A percentile compares a stretch with the other conserved stretches of the same genome.
Conservation (phyloP, 2,888 invertebrate species). For the Stratiomys singularior region DNA sequence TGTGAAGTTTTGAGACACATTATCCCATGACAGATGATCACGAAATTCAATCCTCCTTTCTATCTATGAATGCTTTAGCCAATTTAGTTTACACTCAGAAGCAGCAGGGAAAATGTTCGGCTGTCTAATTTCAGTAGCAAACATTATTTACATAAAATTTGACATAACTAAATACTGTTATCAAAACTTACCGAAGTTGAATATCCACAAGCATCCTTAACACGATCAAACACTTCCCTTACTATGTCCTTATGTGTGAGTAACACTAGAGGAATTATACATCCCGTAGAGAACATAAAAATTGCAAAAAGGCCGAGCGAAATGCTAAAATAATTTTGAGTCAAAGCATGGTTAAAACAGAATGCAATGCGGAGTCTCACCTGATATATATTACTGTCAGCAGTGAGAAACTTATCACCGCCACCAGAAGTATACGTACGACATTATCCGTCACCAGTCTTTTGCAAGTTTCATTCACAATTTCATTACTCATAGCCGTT, state of each 20-base stretch:
- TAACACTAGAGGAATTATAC: constrained; percentile 48
- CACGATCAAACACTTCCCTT: constrained; percentile 53
- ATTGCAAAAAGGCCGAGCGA: constrained; percentile 49
- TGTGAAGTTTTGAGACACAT: too few species aligned
- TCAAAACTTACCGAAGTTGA: constrained; percentile 54
- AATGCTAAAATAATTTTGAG: constrained; percentile 48
- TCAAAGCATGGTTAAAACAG: too few species aligned
- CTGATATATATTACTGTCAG: constrained; percentile 39
- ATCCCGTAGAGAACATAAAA: constrained; percentile 49
- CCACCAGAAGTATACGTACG: constrained; percentile 37
- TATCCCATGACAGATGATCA: too few species aligned
- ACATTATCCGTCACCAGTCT: constrained; percentile 40
- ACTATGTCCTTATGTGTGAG: constrained; percentile 50
- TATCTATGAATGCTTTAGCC: too few species aligned
- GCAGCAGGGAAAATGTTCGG: not conserved
- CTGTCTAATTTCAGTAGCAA: too few species aligned
- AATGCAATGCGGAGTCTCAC: not conserved
- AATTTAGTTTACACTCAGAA: too few species aligned
- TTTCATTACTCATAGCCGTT: constrained; percentile 34
- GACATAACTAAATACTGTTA: too few species aligned
- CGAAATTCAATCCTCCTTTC: too few species aligned
- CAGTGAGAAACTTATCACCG: constrained; percentile 43
- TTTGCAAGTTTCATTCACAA: constrained; percentile 43
- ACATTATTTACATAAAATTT: too few species aligned
- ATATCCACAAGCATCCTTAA: constrained; percentile 57